Evolutionary conservation across 2,797 vertebrate species (phyloP), one percentile per base, ranked within the genome.

Genomic region (Pristis pectinata): DNA sequence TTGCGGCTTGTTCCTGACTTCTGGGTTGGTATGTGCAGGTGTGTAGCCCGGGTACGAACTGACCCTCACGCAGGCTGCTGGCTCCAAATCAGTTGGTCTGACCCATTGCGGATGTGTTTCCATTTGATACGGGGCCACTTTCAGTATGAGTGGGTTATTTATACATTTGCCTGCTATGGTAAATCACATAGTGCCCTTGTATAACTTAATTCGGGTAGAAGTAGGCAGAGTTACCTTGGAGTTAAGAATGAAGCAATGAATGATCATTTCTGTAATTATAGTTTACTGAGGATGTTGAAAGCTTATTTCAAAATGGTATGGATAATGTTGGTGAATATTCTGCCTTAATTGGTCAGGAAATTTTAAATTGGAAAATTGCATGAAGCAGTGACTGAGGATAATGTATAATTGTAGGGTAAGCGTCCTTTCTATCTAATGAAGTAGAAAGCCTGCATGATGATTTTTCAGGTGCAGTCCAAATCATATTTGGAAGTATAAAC

Each of bases 351-450:
- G 53, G 44, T 41, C n/a, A 15, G 30, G n/a, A 34, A 17, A 70
- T 70, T 67, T 44, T 70, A 24, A 30, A 70, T 93, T 70, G 89
- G n/a, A 44, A 41, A 91, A 67, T 64, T n/a, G 56, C 87, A 37
- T 70, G 37, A 44, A 17, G 13, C 67, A 70, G 91, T 72, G 37
- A 72, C 22, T 41, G 89, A 4, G 64, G 6, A 44, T 70, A 93
- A 93, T 93, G 22, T n/a, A 92, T 92, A 64, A 67, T 92, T 92
- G 59, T 92, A 3, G 37, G 7, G 19, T 92, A 67, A 92, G 37
- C n/a, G 67, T 93, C n/a, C 41, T 44, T 70, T 93, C n/a, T 22
- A 30, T n/a, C 91, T 24, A 92, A 41, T 92, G 61, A 27, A 37
- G n/a, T 92, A 44, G 64, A 70, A 64, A 92, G 59, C 15, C 2